Conservation (phyloP, 2,797 vertebrate species). For the Notamacropus eugenii region DNA sequence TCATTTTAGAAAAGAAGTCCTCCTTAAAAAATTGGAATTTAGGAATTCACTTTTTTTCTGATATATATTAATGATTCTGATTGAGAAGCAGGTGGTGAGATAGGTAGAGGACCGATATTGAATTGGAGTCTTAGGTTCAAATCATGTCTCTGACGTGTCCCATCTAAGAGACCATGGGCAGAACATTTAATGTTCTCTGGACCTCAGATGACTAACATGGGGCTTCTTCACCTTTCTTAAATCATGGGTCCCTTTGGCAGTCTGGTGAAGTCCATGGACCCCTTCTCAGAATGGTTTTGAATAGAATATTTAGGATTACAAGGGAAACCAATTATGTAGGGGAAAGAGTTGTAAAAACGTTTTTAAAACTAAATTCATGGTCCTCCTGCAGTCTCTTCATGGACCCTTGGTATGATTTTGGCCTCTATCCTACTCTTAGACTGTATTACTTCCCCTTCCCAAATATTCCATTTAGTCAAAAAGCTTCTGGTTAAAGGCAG, state of each 20-base stretch:
- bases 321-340: background rate
- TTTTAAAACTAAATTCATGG: background rate
- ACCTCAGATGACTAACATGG: background rate
- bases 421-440: background rate
- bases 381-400: background rate
- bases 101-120: background rate
- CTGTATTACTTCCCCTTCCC: background rate
- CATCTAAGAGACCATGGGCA: background rate
- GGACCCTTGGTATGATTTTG: background rate
- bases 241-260: background rate
- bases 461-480: background rate
- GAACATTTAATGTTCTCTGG: background rate
- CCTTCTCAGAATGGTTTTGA: background rate
- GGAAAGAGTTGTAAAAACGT: background rate
- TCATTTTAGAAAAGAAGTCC: background rate
- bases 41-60: background rate
- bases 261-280: background rate
- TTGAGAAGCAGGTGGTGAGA: background rate
- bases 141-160: background rate
- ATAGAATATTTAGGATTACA: background rate
- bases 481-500: slow-evolving; percentile 20
- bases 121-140: background rate
- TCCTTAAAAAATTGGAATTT: slow-evolving; percentile 24
- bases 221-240: background rate
- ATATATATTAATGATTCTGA: background rate